Evolutionary conservation across 1,140 invertebrate genomes (phyloP), one percentile per base, ranked within the genome.

Genomic region (Drosophila sechellia): DNA sequence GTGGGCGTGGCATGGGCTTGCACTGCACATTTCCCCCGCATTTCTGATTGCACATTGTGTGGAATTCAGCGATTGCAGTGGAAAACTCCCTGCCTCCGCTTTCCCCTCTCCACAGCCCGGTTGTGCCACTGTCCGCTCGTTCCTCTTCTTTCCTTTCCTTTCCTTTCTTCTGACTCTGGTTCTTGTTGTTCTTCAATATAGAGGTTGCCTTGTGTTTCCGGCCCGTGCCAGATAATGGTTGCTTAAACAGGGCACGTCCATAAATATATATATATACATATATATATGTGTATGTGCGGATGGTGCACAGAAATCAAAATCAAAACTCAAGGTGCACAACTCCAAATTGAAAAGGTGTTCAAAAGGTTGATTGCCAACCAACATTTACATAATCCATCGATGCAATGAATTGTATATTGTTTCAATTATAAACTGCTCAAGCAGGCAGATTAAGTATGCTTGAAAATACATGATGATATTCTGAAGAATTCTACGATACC

Each of bases 151-250:
- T 17, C 22, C 17, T 17, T n/a, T n/a, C n/a, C 22, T 46, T 13
- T 53, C n/a, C 31, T 22, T 58, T 58, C 59, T 61, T 58, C 59
- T 43, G 37, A 25, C 35, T 56, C 40, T n/a, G 27, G 25, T 31
- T 52, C 57, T 55, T 64, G 60, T 37, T 27, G 35, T 69, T 69
- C 64, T 69, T 79, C 55, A 59, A 48, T 68, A 74, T 75, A 87
- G 79, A 87, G 83, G 83, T 89, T 83, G 83, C 79, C 61, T 74
- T 66, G 71, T 87, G 84, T 79, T 87, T 87, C 84, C 83, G 83
- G 42, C 79, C 42, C 40, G 84, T 79, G 68, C 84, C 71, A 87
- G 83, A 89, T 87, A 87, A 89, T 89, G 75, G 65, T 76, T 85
- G 81, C 83, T 78, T 86, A 78, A 86, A 86, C 78, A 85, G 83